phyloP scores from a whole-genome alignment of 2,888 invertebrate genomes.

The Athripsodes cinereus region DNA sequence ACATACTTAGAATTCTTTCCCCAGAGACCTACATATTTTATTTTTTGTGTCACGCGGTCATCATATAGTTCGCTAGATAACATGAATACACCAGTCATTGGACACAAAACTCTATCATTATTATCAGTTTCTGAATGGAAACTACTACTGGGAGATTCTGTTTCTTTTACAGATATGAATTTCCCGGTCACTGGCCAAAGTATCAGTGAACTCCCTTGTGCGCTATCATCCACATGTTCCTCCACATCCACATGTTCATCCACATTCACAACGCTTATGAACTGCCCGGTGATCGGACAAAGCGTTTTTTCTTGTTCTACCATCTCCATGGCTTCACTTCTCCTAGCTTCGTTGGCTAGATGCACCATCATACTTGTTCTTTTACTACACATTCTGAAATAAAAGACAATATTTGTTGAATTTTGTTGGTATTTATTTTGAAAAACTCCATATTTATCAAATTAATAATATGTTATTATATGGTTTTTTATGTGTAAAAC shows the following conservation, averaged over 20 bases:
- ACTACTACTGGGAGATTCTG: constrained; percentile 1
- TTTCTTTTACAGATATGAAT: background rate
- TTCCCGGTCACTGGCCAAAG: background rate
- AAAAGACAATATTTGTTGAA: background rate
- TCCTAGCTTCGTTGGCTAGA: too few relatives aligned
- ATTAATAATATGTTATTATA: too few relatives aligned
- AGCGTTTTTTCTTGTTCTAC: background rate
- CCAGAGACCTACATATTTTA: background rate
- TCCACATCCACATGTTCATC: background rate
- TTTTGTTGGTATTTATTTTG: too few relatives aligned
- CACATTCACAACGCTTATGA: background rate
- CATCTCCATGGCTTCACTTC: background rate
- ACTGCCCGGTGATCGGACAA: background rate
- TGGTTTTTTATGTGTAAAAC: too few relatives aligned
- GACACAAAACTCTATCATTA: background rate
- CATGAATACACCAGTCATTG: background rate
- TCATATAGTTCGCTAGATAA: background rate
- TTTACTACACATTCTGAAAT: constrained; percentile 3
- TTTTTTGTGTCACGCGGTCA: background rate
- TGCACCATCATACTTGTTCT: background rate
- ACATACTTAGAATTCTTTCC: background rate
- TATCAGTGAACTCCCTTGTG: background rate
- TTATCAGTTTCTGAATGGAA: background rate
- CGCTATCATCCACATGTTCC: background rate
- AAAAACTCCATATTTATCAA: too few relatives aligned